Conservation (phyloP, 1,140 invertebrate species). For the Papilio aristodemus region DNA sequence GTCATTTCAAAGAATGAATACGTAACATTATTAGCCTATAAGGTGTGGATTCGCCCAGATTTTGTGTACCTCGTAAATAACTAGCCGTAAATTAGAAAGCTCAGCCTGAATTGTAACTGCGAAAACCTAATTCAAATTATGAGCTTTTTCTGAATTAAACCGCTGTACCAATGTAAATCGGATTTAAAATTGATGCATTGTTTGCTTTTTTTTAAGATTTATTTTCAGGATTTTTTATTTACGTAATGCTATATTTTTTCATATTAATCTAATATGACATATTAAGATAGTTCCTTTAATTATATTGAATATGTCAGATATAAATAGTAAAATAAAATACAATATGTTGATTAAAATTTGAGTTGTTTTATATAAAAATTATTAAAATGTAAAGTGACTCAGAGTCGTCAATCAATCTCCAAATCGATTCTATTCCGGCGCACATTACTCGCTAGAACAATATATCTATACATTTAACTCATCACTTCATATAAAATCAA, state of each 20-base stretch:
- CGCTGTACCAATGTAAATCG: not conserved
- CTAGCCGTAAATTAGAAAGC: constrained; percentile 25
- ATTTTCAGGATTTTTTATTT: not conserved
- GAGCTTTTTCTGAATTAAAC: constrained; percentile 20
- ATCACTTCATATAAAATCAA: constrained; percentile 58
- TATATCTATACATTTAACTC: constrained; percentile 53
- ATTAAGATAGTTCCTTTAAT: too few species aligned
- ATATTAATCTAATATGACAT: not conserved
- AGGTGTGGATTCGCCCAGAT: constrained; percentile 24
- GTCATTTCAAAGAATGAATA: not conserved
- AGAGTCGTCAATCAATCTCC: constrained; percentile 46
- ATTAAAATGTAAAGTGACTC: constrained; percentile 39
- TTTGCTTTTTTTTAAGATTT: too few species aligned
- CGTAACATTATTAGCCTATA: not conserved
- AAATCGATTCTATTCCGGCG: constrained; percentile 47
- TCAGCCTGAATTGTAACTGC: constrained; percentile 23
- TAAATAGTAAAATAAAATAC: not conserved
- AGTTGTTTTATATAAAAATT: not conserved
- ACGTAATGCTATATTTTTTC: not conserved
- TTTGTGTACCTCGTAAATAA: constrained; percentile 17
- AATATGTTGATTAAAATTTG: not conserved
- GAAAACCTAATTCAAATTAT: constrained; percentile 24
- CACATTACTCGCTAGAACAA: constrained; percentile 36
- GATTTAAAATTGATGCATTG: too few species aligned
- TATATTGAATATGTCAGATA: not conserved